Evolutionary conservation across 2,797 vertebrate species (phyloP).

Genomic region (Phalloptychus januarius): DNA sequence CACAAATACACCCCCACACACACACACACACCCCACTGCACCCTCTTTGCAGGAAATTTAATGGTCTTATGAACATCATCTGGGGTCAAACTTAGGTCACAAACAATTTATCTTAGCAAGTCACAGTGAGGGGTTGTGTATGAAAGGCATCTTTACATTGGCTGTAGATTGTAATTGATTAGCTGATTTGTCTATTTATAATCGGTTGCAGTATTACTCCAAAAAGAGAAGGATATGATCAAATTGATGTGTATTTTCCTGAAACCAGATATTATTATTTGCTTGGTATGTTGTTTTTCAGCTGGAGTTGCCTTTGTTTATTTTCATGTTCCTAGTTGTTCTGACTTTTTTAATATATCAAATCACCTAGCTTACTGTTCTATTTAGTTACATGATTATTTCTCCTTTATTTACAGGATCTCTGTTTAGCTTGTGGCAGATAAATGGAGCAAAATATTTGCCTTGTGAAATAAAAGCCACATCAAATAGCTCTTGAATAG

Average conservation of each 20-base stretch:
- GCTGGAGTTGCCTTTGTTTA: constrained; percentile 42
- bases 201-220: constrained; percentile 53
- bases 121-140: constrained; percentile 59
- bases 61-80: constrained; percentile 83
- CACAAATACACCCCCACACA: constrained; percentile 35
- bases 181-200: constrained; percentile 68
- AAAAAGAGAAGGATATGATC: constrained; percentile 55
- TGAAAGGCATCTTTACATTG: constrained; percentile 76
- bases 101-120: constrained; percentile 81
- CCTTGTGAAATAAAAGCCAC: constrained; percentile 35
- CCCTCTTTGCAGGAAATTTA: constrained; percentile 78
- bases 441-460: constrained; percentile 15
- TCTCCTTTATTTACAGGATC: constrained; percentile 15
- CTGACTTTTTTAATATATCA: constrained; percentile 10
- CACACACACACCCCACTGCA: constrained; percentile 47
- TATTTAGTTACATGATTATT: not conserved
- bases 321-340: constrained; percentile 29
- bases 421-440: not conserved
- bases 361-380: not conserved
- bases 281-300: constrained; percentile 46
- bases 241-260: constrained; percentile 60
- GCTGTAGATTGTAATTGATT: constrained; percentile 73
- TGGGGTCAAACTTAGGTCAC: constrained; percentile 80
- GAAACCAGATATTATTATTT: constrained; percentile 58
- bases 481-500: constrained; percentile 39